Evolutionary conservation across 2,113 vertebrate genomes (phyloP).

Genomic region (Ammospiza caudacuta): DNA sequence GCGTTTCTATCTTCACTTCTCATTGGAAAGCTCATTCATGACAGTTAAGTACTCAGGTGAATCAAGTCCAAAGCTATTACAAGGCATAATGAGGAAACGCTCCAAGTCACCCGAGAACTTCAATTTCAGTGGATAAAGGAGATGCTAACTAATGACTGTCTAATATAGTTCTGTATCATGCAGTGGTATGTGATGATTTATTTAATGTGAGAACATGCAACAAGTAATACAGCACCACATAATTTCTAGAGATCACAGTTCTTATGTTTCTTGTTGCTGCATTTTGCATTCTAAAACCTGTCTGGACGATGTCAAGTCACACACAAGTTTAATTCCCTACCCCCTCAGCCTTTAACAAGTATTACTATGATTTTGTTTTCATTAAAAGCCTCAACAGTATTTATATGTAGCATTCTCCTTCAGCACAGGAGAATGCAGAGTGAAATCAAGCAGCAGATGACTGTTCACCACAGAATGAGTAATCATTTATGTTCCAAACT

Average conservation of each 20-base stretch:
- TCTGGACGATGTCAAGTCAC: slow-evolving; percentile 19
- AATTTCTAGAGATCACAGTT: background rate
- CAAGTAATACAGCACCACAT: background rate
- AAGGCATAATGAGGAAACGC: background rate
- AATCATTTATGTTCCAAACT: slow-evolving; percentile 2
- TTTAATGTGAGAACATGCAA: background rate
- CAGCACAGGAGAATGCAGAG: slow-evolving; percentile 18
- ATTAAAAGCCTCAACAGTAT: background rate
- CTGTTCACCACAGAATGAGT: background rate
- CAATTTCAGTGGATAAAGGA: background rate
- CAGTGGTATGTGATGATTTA: background rate
- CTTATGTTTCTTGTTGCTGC: background rate
- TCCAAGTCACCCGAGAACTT: background rate
- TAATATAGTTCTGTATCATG: background rate
- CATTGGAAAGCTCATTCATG: background rate
- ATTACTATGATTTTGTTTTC: slow-evolving; percentile 17
- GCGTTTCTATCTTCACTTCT: background rate
- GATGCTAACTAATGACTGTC: background rate
- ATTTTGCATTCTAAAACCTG: slow-evolving; percentile 18
- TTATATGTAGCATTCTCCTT: background rate
- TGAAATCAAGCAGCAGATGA: slow-evolving; percentile 38
- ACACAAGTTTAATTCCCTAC: slow-evolving; percentile 22
- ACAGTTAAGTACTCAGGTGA: background rate
- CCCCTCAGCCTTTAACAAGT: slow-evolving; percentile 10
- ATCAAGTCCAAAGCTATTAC: background rate